Conservation (phyloP, 2,113 vertebrate genomes). For the Salvelinus fontinalis region DNA sequence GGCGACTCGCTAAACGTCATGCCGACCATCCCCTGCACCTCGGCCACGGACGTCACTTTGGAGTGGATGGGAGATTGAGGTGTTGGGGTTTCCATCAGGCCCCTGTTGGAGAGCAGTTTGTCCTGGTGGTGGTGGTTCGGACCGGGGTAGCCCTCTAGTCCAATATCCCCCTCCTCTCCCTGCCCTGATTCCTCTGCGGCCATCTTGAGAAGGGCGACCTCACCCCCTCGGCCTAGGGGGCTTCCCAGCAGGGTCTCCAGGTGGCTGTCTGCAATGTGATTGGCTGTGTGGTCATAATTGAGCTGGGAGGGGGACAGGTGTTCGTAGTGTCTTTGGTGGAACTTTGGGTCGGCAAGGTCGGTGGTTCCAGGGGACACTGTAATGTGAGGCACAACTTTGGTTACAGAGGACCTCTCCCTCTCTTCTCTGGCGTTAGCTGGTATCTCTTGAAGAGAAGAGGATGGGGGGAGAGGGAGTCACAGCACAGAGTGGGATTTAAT, state of each 20-base stretch:
- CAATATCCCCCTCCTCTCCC: constrained; percentile 79
- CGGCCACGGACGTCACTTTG: constrained; percentile 80
- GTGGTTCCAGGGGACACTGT: constrained; percentile 81
- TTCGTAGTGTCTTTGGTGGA: constrained; percentile 77
- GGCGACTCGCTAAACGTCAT: constrained; percentile 92
- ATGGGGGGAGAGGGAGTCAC: constrained; percentile 51
- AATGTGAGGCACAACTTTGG: constrained; percentile 89
- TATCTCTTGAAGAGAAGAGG: constrained; percentile 87
- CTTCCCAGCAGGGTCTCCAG: constrained; percentile 87
- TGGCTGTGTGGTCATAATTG: constrained; percentile 77
- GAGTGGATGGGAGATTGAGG: constrained; percentile 81
- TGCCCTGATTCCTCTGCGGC: constrained; percentile 79
- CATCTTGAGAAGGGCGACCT: constrained; percentile 82
- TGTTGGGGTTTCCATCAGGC: constrained; percentile 84
- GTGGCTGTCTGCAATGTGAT: constrained; percentile 75
- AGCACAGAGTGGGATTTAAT: constrained; percentile 45
- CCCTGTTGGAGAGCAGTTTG: constrained; percentile 81
- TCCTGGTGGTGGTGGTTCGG: constrained; percentile 79
- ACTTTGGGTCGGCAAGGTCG: constrained; percentile 70
- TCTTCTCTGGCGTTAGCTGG: constrained; percentile 93
- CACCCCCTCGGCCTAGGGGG: constrained; percentile 78
- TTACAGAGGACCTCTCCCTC: constrained; percentile 85
- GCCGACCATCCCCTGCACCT: constrained; percentile 82
- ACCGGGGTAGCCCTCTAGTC: constrained; percentile 78
- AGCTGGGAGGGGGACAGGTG: constrained; percentile 73